Evolutionary conservation across 2,888 invertebrate genomes (phyloP).

Genomic region (Tipula unca): DNA sequence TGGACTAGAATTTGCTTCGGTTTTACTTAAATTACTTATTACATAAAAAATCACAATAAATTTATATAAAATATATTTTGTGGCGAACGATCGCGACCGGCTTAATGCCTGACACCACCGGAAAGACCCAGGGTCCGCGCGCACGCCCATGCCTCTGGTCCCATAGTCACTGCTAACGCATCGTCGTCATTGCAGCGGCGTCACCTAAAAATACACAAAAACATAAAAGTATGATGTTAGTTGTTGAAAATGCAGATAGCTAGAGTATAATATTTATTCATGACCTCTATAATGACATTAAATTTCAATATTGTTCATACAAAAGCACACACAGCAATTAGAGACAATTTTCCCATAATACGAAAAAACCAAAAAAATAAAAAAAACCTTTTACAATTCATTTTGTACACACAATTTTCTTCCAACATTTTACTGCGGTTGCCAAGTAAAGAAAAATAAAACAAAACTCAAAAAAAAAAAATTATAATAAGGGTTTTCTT

Average conservation of each 20-base stretch:
- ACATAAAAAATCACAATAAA: slow-evolving; percentile 27
- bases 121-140: slow-evolving; percentile 72
- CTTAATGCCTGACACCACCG: slow-evolving; percentile 52
- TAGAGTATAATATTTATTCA: not conserved
- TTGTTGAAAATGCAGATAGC: not conserved
- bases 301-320: not conserved
- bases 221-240: not conserved
- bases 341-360: not conserved
- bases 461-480: not conserved
- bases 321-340: not conserved
- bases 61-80: slow-evolving; percentile 44
- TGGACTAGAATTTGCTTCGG: slow-evolving; percentile 24
- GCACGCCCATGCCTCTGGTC: slow-evolving; percentile 88
- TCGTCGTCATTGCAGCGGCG: slow-evolving; percentile 66
- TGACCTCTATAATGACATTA: not conserved
- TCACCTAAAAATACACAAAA: slow-evolving; percentile 42
- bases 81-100: slow-evolving; percentile 50
- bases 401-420: not conserved
- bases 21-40: slow-evolving; percentile 23
- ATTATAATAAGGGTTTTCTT: not conserved
- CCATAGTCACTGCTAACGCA: slow-evolving; percentile 71
- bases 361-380: not conserved
- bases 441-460: not conserved
- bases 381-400: not conserved
- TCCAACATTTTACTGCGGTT: not conserved